Percentiles rank a stretch among this genome's conserved stretches.
Conservation (phyloP, 2,113 vertebrate species). For the Dipodomys stephensi region DNA sequence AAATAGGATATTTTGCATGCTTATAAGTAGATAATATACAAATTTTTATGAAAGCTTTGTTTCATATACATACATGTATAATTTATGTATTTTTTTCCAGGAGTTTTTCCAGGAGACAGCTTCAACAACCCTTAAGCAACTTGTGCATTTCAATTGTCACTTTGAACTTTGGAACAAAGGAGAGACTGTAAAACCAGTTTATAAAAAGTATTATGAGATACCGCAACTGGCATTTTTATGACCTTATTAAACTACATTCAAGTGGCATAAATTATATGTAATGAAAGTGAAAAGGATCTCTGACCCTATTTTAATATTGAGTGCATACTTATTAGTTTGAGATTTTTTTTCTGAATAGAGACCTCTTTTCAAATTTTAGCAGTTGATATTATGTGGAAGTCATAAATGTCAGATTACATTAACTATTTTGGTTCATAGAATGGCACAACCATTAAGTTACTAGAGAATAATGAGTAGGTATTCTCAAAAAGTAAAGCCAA, state of each 20-base stretch:
- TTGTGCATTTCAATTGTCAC: conserved; percentile 90
- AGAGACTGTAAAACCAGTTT: conserved; percentile 92
- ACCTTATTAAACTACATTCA: conserved; percentile 92
- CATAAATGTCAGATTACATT: conserved; percentile 88
- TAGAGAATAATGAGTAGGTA: conserved; percentile 83
- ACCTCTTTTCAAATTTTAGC: conserved; percentile 85
- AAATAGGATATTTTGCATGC: conserved; percentile 46
- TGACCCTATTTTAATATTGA: conserved; percentile 90
- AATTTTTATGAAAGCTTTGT: conserved; percentile 42
- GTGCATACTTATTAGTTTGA: conserved; percentile 88
- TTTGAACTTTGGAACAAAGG: conserved; percentile 92
- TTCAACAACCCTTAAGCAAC: conserved; percentile 86
- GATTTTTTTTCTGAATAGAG: conserved; percentile 84
- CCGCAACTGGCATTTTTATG: conserved; percentile 92
- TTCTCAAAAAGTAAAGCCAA: conserved; percentile 84
- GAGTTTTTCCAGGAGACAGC: conserved; percentile 80
- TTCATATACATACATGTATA: conserved; percentile 46
- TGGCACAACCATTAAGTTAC: conserved; percentile 84
- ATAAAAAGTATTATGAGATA: conserved; percentile 93
- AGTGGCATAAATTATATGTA: conserved; percentile 91
- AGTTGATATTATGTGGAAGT: conserved; percentile 88
- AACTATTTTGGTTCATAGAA: conserved; percentile 83
- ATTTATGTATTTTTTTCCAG: too few species aligned
- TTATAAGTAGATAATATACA: background rate
- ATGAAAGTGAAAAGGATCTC: conserved; percentile 90